Percentiles rank a stretch among this genome's conserved stretches.
phyloP scores from a whole-genome alignment of 2,113 vertebrate genomes.

The Todiramphus chloris region DNA sequence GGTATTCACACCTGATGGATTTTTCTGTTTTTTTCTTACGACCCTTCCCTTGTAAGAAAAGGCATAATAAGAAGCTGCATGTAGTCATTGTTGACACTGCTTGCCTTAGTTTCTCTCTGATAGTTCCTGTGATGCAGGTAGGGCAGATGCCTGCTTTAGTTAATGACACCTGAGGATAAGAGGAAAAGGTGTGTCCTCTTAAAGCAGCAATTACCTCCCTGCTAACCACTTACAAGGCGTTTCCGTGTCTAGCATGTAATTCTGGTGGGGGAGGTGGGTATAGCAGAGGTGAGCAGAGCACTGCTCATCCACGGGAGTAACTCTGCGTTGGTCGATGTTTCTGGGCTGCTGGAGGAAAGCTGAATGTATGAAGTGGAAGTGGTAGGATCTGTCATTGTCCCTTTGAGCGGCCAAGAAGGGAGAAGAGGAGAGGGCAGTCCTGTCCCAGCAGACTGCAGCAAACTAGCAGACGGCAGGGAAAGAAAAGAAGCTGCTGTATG shows the following conservation, averaged over 20 bases:
- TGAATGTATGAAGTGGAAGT: background rate
- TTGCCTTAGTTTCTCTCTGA: background rate
- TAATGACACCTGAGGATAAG: background rate
- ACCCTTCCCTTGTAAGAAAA: background rate
- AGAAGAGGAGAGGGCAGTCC: background rate
- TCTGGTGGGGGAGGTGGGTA: background rate
- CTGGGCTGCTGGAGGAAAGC: background rate
- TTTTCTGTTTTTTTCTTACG: background rate
- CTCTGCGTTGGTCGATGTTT: background rate
- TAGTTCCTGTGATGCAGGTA: background rate
- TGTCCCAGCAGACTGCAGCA: constrained; percentile 51
- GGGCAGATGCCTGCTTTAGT: background rate
- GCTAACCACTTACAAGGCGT: background rate
- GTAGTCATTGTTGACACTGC: background rate
- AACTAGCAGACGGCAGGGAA: background rate
- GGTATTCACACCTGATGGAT: background rate
- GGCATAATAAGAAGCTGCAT: background rate
- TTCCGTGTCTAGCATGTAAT: background rate
- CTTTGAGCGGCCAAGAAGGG: background rate
- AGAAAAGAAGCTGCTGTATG: background rate
- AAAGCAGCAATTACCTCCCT: background rate
- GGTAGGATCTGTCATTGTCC: background rate
- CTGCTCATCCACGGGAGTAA: background rate
- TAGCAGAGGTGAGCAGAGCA: background rate
- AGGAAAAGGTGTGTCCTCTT: background rate